Conservation (phyloP, 1,140 invertebrate genomes). For the Papilio helenus region DNA sequence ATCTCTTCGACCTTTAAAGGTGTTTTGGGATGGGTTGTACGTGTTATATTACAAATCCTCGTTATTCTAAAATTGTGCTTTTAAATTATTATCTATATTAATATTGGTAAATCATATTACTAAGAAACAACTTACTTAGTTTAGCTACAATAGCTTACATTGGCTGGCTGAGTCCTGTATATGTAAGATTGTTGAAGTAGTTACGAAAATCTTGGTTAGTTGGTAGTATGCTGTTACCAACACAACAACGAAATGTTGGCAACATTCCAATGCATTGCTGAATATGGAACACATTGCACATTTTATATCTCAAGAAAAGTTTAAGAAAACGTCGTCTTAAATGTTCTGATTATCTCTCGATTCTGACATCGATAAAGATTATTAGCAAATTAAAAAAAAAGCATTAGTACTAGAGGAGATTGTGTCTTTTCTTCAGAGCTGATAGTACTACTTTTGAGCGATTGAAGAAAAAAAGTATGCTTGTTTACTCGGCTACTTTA, state of each 20-base stretch:
- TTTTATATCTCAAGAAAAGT: conserved; percentile 41
- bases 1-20: conserved; percentile 36
- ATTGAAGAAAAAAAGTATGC: too few species aligned
- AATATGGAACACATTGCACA: conserved; percentile 43
- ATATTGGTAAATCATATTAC: too few species aligned
- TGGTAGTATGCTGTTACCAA: conserved; percentile 28
- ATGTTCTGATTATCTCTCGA: background rate
- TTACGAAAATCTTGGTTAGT: background rate
- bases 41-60: background rate
- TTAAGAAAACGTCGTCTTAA: conserved; percentile 37
- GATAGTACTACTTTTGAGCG: background rate
- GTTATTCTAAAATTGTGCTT: background rate
- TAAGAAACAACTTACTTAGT: too few species aligned
- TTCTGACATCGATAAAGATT: background rate
- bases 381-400: too few species aligned
- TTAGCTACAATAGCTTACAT: background rate
- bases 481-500: too few species aligned
- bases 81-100: background rate
- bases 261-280: conserved; percentile 37
- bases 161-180: background rate
- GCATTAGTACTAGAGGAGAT: background rate
- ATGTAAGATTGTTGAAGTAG: background rate
- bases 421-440: background rate
- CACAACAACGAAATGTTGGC: conserved; percentile 38
- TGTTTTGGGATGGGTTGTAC: conserved; percentile 10